Evolutionary conservation across 2,797 vertebrate genomes (phyloP).

Genomic region (Cynopterus sphinx): DNA sequence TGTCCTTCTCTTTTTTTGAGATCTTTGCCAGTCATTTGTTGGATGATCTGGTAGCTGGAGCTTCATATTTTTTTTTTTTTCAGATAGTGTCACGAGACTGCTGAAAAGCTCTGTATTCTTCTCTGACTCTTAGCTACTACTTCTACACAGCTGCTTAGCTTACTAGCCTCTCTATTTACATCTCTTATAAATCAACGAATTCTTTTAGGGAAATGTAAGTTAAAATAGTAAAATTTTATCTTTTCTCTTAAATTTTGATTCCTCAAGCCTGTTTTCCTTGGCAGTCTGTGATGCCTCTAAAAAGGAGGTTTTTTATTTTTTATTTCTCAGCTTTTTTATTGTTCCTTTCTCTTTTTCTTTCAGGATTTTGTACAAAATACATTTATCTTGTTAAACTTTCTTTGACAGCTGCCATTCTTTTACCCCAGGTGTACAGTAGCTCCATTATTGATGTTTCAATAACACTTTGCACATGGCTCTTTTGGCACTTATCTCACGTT

Average conservation of each 20-base stretch:
- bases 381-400: not conserved
- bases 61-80: not conserved
- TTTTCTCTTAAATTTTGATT: not conserved
- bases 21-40: constrained; percentile 15
- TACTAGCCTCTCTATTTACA: not conserved
- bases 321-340: not conserved
- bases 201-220: not conserved
- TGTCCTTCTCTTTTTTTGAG: not conserved
- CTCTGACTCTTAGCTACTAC: not conserved
- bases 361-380: not conserved
- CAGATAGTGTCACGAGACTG: not conserved
- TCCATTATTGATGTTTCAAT: not conserved
- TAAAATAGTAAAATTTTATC: not conserved
- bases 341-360: not conserved
- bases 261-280: not conserved
- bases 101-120: not conserved
- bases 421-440: not conserved
- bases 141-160: not conserved
- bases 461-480: not conserved
- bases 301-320: not conserved
- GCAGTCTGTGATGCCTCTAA: not conserved
- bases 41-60: not conserved
- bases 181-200: not conserved
- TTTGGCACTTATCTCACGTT: not conserved
- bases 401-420: not conserved